Evolutionary conservation across 2,888 invertebrate species (phyloP), one percentile per base, ranked within the genome.

Genomic region (Chrysina gloriosa): DNA sequence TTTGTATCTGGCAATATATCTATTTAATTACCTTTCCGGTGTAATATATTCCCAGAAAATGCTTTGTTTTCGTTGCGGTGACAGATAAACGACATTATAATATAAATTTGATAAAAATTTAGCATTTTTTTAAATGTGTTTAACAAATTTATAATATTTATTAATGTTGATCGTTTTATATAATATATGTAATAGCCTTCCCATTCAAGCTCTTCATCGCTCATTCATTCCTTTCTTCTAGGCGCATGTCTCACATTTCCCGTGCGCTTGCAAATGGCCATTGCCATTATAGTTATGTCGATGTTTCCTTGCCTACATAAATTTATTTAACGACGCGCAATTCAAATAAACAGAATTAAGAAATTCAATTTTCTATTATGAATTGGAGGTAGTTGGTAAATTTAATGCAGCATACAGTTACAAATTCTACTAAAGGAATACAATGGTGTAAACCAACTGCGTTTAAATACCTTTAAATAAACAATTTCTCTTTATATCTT

Each of bases 61-160:
- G 58, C 58, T 61, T 61, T 61, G 58, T 61, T 61, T 61, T 61
- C 39, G 16, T 42, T 61, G 25, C 27, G 58, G 58, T 14, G 58
- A 61, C 58, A 61, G 58, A 61, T 42, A 61, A 61, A 61, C 58
- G 58, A 42, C 27, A 42, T 27, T 42, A 36, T 39, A 61, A 42
- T 61, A 61, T 61, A 61, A 61, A 61, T 61, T 61, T 61, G 58
- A 61, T 61, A 42, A 61, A 42, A 61, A 61, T 42, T 61, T 61
- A 42, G 42, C 58, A 58, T 61, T 61, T 61, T 58, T 58, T 42
- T 27, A 21, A 16, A 27, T 16, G 42, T 61, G 58, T 42, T 42
- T 42, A 61, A 42, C 27, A 42, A 45, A 61, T 61, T 42, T 27
- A 16, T 61, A 61, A 61, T 61, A 61, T 61, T 61, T 61, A 61